phyloP scores from a whole-genome alignment of 2,888 invertebrate species.

The Ellobium chinense region DNA sequence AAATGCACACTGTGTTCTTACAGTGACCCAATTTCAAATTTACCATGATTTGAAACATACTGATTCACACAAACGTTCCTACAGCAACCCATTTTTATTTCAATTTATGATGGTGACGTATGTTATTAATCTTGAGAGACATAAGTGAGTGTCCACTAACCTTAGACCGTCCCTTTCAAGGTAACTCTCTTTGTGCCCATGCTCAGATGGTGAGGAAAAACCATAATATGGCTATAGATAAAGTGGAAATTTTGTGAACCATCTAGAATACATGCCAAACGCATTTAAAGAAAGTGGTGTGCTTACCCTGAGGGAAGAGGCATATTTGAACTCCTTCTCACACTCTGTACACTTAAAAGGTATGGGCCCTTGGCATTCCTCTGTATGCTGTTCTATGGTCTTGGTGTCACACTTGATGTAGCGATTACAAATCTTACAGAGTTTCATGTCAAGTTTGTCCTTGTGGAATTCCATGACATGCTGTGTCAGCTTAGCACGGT shows the following conservation, averaged over 20 bases:
- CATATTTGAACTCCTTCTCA: constrained; percentile 75
- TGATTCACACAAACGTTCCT: too few species aligned
- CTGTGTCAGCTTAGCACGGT: constrained; percentile 64
- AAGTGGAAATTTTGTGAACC: not conserved
- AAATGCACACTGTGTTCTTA: too few species aligned
- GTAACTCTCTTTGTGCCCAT: too few species aligned
- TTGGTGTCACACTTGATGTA: constrained; percentile 69
- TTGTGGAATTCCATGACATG: constrained; percentile 72
- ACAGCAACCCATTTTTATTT: too few species aligned
- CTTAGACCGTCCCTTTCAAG: too few species aligned
- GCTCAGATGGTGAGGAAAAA: not conserved
- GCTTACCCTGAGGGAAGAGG: constrained; percentile 67
- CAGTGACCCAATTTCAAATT: too few species aligned
- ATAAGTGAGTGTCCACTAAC: too few species aligned
- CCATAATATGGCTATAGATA: not conserved
- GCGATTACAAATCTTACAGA: constrained; percentile 74
- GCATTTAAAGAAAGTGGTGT: too few species aligned
- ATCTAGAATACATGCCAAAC: not conserved
- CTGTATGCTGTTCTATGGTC: constrained; percentile 72
- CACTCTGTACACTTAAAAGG: constrained; percentile 74
- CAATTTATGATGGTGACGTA: too few species aligned
- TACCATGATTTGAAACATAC: too few species aligned
- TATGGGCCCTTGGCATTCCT: constrained; percentile 70
- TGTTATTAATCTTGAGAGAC: not conserved
- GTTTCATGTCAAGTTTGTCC: constrained; percentile 71